phyloP scores from a whole-genome alignment of 2,888 invertebrate genomes.

The Caenorhabditis sp. region DNA sequence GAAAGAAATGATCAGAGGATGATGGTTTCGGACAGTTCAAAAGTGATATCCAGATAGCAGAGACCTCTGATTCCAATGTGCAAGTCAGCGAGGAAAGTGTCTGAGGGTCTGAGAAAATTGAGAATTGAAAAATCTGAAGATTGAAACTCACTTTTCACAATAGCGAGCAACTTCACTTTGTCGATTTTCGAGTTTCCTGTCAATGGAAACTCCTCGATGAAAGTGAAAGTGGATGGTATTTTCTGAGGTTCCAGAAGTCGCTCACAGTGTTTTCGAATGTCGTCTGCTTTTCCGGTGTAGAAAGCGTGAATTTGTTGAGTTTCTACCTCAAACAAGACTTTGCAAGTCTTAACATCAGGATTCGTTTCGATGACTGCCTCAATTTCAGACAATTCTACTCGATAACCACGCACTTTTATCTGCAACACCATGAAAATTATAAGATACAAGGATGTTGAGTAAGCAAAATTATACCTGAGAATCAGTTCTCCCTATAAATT shows the following conservation, averaged over 20 bases:
- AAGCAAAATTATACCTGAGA: slow-evolving; percentile 69
- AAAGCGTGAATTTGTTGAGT: slow-evolving; percentile 71
- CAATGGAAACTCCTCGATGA: slow-evolving; percentile 76
- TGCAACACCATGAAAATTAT: too few species aligned
- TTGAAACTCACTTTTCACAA: slow-evolving; percentile 28
- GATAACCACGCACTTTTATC: slow-evolving; percentile 80
- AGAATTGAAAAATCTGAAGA: neutral
- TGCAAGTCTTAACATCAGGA: slow-evolving; percentile 52
- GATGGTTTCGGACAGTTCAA: slow-evolving; percentile 25
- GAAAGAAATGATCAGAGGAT: slow-evolving; percentile 69
- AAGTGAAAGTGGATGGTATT: slow-evolving; percentile 73
- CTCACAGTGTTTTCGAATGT: slow-evolving; percentile 61
- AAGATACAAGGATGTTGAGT: too few species aligned
- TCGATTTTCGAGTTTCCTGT: slow-evolving; percentile 76
- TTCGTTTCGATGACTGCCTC: slow-evolving; percentile 70
- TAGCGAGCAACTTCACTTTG: slow-evolving; percentile 34
- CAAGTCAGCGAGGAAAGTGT: slow-evolving; percentile 4
- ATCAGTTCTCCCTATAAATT: slow-evolving; percentile 79
- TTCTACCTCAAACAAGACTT: slow-evolving; percentile 66
- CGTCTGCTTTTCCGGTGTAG: slow-evolving; percentile 39
- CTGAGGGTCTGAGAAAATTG: slow-evolving; percentile 28
- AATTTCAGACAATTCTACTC: slow-evolving; percentile 80
- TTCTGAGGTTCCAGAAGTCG: slow-evolving; percentile 74
- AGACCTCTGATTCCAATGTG: slow-evolving; percentile 3
- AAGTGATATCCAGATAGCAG: slow-evolving; percentile 34